Percentiles rank a stretch among this genome's conserved stretches.
Evolutionary conservation across 2,888 invertebrate genomes (phyloP).

Genomic region (Tipula lateralis): DNA sequence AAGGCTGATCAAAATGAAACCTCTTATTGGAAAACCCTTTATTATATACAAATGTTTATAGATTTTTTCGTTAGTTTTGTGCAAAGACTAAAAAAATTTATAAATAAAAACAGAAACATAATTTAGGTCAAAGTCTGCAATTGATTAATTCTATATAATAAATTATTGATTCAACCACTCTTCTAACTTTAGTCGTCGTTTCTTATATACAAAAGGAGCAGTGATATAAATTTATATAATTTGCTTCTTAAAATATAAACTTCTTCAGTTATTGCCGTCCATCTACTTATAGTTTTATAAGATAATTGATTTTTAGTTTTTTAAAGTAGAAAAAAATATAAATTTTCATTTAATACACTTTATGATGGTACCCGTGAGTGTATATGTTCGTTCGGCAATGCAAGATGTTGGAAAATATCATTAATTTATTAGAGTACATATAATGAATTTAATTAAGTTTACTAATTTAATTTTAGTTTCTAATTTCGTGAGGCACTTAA

Average conservation of each 20-base stretch:
- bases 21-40: too few relatives aligned
- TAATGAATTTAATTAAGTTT: too few relatives aligned
- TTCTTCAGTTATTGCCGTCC: neutral
- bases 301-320: neutral
- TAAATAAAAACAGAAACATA: neutral
- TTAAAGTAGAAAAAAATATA: neutral
- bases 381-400: too few relatives aligned
- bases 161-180: conserved; percentile 11
- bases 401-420: too few relatives aligned
- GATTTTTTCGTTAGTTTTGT: neutral
- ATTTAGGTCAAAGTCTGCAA: conserved; percentile 15
- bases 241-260: neutral
- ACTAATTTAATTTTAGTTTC: too few relatives aligned
- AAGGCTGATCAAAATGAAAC: too few relatives aligned
- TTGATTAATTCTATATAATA: neutral
- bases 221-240: neutral
- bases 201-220: neutral
- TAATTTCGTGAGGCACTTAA: too few relatives aligned
- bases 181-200: neutral
- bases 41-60: neutral
- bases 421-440: too few relatives aligned
- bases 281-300: neutral
- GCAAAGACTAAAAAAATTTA: neutral
- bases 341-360: neutral
- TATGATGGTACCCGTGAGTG: too few relatives aligned